Percentiles rank a stretch among this genome's conserved stretches.
Conservation (phyloP, 2,888 invertebrate species). For the Coenonympha glycerion region DNA sequence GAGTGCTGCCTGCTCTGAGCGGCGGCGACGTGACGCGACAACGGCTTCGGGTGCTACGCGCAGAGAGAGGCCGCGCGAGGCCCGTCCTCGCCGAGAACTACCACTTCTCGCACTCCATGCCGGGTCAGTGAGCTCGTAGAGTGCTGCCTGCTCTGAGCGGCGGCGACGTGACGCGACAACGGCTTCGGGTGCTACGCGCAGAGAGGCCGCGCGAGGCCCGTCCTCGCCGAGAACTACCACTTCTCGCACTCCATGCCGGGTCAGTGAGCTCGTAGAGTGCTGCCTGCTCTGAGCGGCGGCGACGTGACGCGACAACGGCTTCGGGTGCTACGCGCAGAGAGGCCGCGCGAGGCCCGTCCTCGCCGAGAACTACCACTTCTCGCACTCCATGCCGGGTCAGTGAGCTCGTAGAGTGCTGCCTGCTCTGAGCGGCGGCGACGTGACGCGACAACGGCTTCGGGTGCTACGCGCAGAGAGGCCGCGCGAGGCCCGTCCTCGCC, state of each 20-base stretch:
- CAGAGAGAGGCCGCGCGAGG: constrained; percentile 40
- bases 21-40: constrained; percentile 59
- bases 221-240: constrained; percentile 59
- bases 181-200: constrained; percentile 63
- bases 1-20: constrained; percentile 51
- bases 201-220: constrained; percentile 41
- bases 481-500: constrained; percentile 45
- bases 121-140: constrained; percentile 44
- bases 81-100: constrained; percentile 61
- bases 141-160: constrained; percentile 53
- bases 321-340: constrained; percentile 58
- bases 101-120: constrained; percentile 61
- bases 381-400: constrained; percentile 63
- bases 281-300: constrained; percentile 55
- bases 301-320: constrained; percentile 57
- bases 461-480: constrained; percentile 54
- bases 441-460: constrained; percentile 56
- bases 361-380: constrained; percentile 60
- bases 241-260: constrained; percentile 65
- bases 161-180: constrained; percentile 55
- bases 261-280: no score
- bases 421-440: constrained; percentile 63
- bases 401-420: constrained; percentile 7
- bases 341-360: constrained; percentile 46
- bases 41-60: constrained; percentile 60